Evolutionary conservation across 37 sponge, comb jelly and placozoan genomes (phyloP).

Genomic region (Bolinopsis microptera): DNA sequence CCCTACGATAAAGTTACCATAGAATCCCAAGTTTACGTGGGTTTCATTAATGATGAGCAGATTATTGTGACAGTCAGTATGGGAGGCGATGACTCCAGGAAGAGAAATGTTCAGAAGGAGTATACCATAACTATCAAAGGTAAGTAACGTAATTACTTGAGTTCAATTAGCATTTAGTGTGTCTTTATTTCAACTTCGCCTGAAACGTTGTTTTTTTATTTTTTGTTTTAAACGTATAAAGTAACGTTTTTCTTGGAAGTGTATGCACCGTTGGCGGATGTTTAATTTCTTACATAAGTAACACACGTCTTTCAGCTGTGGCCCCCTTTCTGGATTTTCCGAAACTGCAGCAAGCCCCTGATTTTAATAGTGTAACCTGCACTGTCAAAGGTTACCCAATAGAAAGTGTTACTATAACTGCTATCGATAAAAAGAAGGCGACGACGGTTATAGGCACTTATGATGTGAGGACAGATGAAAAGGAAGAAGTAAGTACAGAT

Average conservation of each 20-base stretch:
- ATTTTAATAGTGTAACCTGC: background rate
- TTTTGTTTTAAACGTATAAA: no score
- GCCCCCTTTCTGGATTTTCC: background rate
- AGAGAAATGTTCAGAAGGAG: no score
- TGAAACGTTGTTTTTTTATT: no score
- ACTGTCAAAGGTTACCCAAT: background rate
- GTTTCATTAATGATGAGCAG: background rate
- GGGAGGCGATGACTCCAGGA: no score
- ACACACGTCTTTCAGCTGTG: background rate
- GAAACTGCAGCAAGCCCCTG: background rate
- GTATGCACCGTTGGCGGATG: no score
- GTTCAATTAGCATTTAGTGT: no score
- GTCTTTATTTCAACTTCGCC: no score
- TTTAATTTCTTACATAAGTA: no score
- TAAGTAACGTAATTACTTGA: no score
- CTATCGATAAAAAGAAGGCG: background rate
- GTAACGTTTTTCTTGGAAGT: no score
- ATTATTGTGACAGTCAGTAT: background rate
- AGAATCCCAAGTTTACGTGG: background rate
- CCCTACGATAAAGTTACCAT: background rate
- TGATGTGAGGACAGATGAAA: background rate
- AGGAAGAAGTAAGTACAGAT: no score
- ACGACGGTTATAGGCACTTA: background rate
- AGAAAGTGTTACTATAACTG: background rate
- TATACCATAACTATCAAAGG: no score